Evolutionary conservation across 2,888 invertebrate species (phyloP).

Genomic region (Rhagonycha fulva): DNA sequence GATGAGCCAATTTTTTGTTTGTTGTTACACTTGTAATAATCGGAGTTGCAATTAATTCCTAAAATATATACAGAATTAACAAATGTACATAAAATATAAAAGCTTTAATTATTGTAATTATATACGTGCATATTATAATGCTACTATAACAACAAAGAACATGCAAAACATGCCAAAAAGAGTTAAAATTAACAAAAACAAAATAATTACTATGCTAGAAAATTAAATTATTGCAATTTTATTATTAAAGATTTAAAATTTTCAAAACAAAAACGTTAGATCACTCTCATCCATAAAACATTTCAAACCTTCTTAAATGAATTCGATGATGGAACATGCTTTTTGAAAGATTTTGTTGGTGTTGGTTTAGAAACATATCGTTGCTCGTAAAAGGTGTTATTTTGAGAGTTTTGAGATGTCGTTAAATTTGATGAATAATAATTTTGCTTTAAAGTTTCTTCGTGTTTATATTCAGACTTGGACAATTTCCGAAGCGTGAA

Average conservation of each 20-base stretch:
- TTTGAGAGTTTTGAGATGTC: conserved; percentile 43
- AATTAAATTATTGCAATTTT: neutral
- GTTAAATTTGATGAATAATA: conserved; percentile 45
- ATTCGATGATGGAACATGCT: conserved; percentile 46
- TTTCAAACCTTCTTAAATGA: conserved; percentile 53
- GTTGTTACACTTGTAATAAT: conserved; percentile 57
- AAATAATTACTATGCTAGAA: neutral
- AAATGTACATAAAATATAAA: neutral
- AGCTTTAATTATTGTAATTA: neutral
- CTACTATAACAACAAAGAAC: conserved; percentile 48
- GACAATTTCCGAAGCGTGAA: conserved; percentile 46
- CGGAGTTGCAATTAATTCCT: conserved; percentile 61
- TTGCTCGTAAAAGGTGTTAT: conserved; percentile 35
- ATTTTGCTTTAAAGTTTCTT: conserved; percentile 44
- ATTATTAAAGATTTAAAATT: neutral
- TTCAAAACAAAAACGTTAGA: neutral
- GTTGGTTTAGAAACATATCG: conserved; percentile 28
- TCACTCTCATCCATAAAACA: conserved; percentile 9
- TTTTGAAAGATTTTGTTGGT: conserved; percentile 48
- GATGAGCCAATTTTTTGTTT: conserved; percentile 49
- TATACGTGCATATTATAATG: conserved; percentile 49
- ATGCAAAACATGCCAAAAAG: neutral
- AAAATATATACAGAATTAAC: conserved; percentile 36
- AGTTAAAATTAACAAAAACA: neutral
- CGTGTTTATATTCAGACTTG: conserved; percentile 46